phyloP scores from a whole-genome alignment of 2,888 invertebrate species.

The Pandemis corylana region DNA sequence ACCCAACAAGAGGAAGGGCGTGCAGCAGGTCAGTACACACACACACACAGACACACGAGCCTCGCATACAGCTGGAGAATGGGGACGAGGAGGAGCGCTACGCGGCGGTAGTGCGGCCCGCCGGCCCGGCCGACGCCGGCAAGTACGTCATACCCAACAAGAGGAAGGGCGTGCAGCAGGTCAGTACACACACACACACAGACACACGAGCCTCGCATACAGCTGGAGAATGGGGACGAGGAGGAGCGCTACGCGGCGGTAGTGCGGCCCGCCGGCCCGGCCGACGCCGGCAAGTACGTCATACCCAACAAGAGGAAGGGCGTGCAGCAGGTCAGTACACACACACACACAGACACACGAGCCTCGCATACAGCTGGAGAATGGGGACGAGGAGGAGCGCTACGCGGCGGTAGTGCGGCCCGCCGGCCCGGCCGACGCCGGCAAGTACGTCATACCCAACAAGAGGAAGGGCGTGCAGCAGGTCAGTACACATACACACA shows the following conservation, averaged over 20 bases:
- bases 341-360: no score
- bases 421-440: slow-evolving; percentile 68
- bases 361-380: slow-evolving; percentile 58
- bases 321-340: slow-evolving; percentile 66
- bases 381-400: slow-evolving; percentile 95
- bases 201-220: no score
- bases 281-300: slow-evolving; percentile 87
- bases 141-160: slow-evolving; percentile 93
- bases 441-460: slow-evolving; percentile 91
- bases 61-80: slow-evolving; percentile 74
- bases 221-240: slow-evolving; percentile 91
- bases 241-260: slow-evolving; percentile 96
- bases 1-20: slow-evolving; percentile 91
- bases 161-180: slow-evolving; percentile 87
- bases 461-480: slow-evolving; percentile 89
- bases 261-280: slow-evolving; percentile 84
- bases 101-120: slow-evolving; percentile 92
- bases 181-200: background rate
- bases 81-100: slow-evolving; percentile 95
- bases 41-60: no score
- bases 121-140: slow-evolving; percentile 72
- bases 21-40: slow-evolving; percentile 66
- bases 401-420: slow-evolving; percentile 94
- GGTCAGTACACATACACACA: slow-evolving; percentile 66
- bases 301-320: slow-evolving; percentile 92